phyloP scores from a whole-genome alignment of 2,797 vertebrate species.

The Bovichtus diacanthus region DNA sequence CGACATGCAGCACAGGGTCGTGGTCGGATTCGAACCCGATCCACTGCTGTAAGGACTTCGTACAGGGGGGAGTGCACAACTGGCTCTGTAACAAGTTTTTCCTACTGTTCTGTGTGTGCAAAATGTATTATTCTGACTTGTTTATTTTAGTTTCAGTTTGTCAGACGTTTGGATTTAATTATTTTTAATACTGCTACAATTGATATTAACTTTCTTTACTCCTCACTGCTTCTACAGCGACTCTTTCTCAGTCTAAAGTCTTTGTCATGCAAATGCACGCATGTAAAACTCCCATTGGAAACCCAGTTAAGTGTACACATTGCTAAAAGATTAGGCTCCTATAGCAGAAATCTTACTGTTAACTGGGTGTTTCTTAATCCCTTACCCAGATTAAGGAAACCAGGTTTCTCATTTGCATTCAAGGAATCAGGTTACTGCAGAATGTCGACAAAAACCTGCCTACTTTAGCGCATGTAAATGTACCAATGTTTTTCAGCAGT shows the following conservation, averaged over 20 bases:
- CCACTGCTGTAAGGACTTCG: no score
- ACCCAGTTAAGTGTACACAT: neutral
- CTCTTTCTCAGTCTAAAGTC: neutral
- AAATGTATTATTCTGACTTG: neutral
- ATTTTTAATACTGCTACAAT: neutral
- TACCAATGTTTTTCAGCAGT: constrained; percentile 16
- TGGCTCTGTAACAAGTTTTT: neutral
- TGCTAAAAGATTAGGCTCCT: neutral
- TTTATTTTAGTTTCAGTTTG: neutral
- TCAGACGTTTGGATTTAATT: neutral
- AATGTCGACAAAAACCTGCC: constrained; percentile 6
- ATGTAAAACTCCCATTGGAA: neutral
- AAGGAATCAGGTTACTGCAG: constrained; percentile 46
- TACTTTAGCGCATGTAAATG: constrained; percentile 9
- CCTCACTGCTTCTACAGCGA: neutral
- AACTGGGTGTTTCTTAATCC: constrained; percentile 11
- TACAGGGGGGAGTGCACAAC: no score
- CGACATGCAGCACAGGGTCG: no score
- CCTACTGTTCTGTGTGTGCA: neutral
- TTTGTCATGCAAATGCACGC: constrained; percentile 15
- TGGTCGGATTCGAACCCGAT: no score
- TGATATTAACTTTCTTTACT: neutral
- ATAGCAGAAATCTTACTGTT: constrained; percentile 2
- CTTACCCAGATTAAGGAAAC: constrained; percentile 20
- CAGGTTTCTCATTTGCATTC: constrained; percentile 46